Conservation (phyloP, 2,888 invertebrate genomes). For the Hemaris fuciformis region DNA sequence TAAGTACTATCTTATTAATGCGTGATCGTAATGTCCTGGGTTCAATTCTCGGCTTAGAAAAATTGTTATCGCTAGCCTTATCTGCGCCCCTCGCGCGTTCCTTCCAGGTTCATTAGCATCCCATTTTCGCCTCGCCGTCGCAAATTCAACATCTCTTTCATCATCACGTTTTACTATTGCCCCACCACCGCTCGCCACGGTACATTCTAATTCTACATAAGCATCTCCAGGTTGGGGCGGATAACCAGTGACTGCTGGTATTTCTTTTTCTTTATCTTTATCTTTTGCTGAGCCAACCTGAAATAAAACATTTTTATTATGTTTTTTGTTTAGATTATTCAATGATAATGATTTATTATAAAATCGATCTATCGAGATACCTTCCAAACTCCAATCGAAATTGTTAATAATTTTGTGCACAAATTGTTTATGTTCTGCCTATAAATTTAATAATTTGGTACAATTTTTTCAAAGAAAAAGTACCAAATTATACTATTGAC, state of each 20-base stretch:
- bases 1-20: no score
- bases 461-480: no score
- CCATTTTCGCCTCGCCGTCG: slow-evolving; percentile 49
- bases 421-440: no score
- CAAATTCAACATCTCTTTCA: slow-evolving; percentile 50
- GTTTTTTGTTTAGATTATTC: background rate
- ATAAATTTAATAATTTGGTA: no score
- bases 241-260: slow-evolving; percentile 7
- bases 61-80: slow-evolving; percentile 53
- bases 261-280: slow-evolving; percentile 36
- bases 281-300: slow-evolving; percentile 47
- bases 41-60: no score
- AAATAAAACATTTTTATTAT: background rate
- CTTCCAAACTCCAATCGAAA: no score
- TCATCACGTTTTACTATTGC: slow-evolving; percentile 51
- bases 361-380: no score
- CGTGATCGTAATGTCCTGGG: no score
- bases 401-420: no score
- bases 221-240: slow-evolving; percentile 58
- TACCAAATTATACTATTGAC: no score
- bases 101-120: slow-evolving; percentile 52
- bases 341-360: background rate
- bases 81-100: slow-evolving; percentile 52
- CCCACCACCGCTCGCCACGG: slow-evolving; percentile 47
- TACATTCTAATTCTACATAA: slow-evolving; percentile 59